These are phyloP conservation scores for Colinus virginianus DNA, from an alignment of 2,113 vertebrate genomes.

Conservation along the genomic window DNA sequence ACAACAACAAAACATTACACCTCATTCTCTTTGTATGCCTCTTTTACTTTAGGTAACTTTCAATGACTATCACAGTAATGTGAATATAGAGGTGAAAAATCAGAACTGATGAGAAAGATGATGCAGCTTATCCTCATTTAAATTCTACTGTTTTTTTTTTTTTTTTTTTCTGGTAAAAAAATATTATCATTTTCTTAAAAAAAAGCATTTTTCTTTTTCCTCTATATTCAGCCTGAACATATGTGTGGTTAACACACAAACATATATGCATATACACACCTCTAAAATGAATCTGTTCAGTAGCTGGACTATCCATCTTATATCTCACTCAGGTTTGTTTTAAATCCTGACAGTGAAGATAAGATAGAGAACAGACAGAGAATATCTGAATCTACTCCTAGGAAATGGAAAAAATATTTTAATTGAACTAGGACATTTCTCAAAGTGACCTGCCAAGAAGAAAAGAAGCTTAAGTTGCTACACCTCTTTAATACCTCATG, in stretches of 20 bases:
- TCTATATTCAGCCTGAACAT: neutral
- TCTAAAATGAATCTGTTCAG: neutral
- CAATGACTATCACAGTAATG: neutral
- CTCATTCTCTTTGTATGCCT: neutral
- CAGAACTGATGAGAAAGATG: neutral
- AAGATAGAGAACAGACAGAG: conserved; percentile 66
- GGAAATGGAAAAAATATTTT: conserved; percentile 72
- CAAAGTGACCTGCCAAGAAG: conserved; percentile 67
- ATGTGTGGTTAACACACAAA: neutral
- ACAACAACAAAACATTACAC: neutral
- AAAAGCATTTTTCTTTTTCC: neutral
- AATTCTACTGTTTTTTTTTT: neutral
- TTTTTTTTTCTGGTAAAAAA: neutral
- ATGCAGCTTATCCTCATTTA: neutral
- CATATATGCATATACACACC: neutral
- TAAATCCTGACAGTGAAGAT: conserved; percentile 63
- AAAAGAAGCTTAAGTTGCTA: conserved; percentile 66
- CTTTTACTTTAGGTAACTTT: neutral
- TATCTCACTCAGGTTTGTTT: conserved; percentile 56
- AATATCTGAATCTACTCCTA: conserved; percentile 68
- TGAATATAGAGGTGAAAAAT: neutral
- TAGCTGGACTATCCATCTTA: neutral
- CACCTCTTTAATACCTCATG: conserved; percentile 64
- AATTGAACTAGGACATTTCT: conserved; percentile 67
- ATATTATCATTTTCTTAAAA: neutral